Conservation (phyloP, 2,797 vertebrate species). For the Periparus ater region DNA sequence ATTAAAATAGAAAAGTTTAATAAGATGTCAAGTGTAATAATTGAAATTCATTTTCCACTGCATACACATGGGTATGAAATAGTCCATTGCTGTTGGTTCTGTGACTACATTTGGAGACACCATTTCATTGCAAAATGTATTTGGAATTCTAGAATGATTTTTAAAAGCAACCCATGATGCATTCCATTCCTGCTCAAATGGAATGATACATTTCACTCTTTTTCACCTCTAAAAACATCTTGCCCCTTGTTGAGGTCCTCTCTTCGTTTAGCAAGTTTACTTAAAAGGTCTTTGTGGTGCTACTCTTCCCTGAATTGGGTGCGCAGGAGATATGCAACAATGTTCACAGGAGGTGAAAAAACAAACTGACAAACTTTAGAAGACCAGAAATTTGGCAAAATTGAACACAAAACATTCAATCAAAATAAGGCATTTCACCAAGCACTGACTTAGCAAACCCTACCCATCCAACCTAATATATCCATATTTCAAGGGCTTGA, state of each 20-base stretch:
- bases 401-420: background rate
- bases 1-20: background rate
- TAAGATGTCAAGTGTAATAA: background rate
- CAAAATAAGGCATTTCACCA: background rate
- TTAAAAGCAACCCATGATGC: background rate
- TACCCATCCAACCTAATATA: background rate
- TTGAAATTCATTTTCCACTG: background rate
- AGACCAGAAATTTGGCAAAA: background rate
- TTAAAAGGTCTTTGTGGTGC: background rate
- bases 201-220: background rate
- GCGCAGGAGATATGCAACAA: fast-evolving
- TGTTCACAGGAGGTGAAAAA: background rate
- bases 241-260: fast-evolving
- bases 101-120: background rate
- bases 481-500: background rate
- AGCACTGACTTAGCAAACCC: background rate
- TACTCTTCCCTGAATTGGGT: background rate
- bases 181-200: background rate
- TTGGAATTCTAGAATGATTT: conserved; percentile 5
- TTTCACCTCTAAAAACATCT: background rate
- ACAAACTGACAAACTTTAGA: background rate
- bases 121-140: background rate
- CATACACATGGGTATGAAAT: background rate
- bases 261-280: background rate
- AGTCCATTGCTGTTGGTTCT: background rate